Evolutionary conservation across 2,888 invertebrate genomes (phyloP), one percentile per base, ranked within the genome.

Genomic region (Enchytraeus crypticus): DNA sequence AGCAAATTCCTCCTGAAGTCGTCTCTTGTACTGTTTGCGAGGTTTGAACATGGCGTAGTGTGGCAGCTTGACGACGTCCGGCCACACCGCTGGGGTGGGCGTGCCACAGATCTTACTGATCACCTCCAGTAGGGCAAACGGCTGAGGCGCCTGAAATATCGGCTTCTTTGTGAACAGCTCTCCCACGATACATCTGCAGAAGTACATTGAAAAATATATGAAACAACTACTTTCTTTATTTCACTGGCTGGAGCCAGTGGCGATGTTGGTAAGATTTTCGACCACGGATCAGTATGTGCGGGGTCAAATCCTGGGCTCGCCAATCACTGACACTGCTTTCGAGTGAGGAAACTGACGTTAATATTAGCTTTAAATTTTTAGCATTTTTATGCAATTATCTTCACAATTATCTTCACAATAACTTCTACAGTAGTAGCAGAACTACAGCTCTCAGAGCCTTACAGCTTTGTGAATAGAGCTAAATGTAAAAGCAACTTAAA

Each of bases 131-230:
- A 96, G 96, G 81, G 88, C 86, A 84, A 92, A 85, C 81, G 98
- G 97, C 58, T 88, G 73, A 77, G 89, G 91, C 0, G 92, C 96
- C 87, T 90, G 92, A 80, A 98, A 98, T 51, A 98, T 84, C 0
- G 98, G 96, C 72, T 90, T 90, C 76, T 93, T 93, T 53, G 87
- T 85, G 81, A 98, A 99, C 64, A 99, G 83, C 82, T 99, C 98
- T 11, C 96, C 98, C 54, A 98, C 84, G 71, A 98, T 99, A 78
- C 98, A 99, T 26, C 83, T 83, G 72, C 49, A 76, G 73, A 27
- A n/a, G n/a, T n/a, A n/a, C n/a, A n/a, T n/a, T n/a, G n/a, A n/a
- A n/a, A n/a, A n/a, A n/a, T n/a, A n/a, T n/a, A n/a, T n/a, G n/a
- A 29, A 30, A 30, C 29, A 18, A 51, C 18, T 32, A n/a, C 30